Evolutionary conservation across 1,140 invertebrate species (phyloP).

Genomic region (Homalodisca vitripennis): DNA sequence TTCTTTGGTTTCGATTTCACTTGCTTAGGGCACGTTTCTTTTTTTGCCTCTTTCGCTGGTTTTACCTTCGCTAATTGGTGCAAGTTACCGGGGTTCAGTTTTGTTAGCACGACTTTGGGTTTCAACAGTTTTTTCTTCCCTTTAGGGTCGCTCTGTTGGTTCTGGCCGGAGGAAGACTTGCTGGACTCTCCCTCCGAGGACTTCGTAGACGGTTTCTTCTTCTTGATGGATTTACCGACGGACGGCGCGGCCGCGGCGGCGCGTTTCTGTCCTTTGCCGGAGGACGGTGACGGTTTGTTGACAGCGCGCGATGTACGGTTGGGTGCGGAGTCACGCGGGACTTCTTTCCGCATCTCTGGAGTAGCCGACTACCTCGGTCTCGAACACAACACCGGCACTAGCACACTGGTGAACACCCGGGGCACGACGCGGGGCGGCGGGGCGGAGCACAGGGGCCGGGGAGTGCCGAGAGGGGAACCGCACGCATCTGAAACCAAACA

Average conservation of each 20-base stretch:
- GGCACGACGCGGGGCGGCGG: background rate
- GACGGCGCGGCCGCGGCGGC: slow-evolving; percentile 1
- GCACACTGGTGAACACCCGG: background rate
- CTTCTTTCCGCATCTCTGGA: slow-evolving; percentile 7
- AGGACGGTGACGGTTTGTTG: slow-evolving; percentile 12
- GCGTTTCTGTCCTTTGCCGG: slow-evolving; percentile 34
- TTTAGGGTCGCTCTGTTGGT: background rate
- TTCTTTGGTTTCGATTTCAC: slow-evolving; percentile 32
- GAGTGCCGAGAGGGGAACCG: background rate
- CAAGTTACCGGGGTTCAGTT: background rate
- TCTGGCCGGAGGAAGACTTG: slow-evolving; percentile 30
- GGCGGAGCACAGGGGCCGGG: background rate
- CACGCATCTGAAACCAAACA: slow-evolving; percentile 1
- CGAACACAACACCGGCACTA: slow-evolving; percentile 8
- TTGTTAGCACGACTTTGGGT: background rate
- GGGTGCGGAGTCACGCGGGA: slow-evolving; percentile 21
- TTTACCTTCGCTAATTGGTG: background rate
- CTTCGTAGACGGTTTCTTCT: background rate
- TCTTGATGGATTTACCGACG: background rate
- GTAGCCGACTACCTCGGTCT: background rate
- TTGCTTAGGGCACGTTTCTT: slow-evolving; percentile 15
- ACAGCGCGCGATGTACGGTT: slow-evolving; percentile 17
- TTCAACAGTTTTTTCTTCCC: slow-evolving; percentile 23
- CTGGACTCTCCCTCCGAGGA: background rate
- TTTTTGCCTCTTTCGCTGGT: slow-evolving; percentile 21